Conservation (phyloP, 2,888 invertebrate genomes). For the Ophioninae sp. region DNA sequence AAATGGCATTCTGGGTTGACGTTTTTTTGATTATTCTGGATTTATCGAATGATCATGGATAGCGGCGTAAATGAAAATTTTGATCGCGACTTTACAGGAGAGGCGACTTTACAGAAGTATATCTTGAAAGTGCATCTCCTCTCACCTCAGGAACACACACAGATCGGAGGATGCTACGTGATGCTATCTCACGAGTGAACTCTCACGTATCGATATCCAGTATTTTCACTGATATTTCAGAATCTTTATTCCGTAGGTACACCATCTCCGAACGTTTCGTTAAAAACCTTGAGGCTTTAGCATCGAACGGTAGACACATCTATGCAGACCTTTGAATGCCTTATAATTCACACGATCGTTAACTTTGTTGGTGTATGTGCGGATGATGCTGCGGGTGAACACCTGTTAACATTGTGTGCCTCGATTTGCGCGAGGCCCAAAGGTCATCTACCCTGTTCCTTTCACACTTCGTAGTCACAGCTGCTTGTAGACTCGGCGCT, state of each 20-base stretch:
- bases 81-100: constrained; percentile 9
- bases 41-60: no score
- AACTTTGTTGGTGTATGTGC: not conserved
- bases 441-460: constrained; percentile 25
- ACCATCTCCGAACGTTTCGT: not conserved
- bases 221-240: constrained; percentile 3
- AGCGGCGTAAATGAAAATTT: not conserved
- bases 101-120: not conserved
- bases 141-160: constrained; percentile 10
- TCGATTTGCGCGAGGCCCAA: not conserved
- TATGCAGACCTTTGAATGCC: not conserved
- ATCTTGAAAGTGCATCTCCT: constrained; percentile 21
- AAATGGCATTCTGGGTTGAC: no score
- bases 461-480: not conserved
- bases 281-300: not conserved
- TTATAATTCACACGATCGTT: not conserved
- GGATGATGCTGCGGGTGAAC: not conserved
- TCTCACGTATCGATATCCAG: constrained; percentile 5
- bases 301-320: not conserved
- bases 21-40: no score
- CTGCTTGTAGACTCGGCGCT: not conserved
- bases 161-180: not conserved
- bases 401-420: not conserved
- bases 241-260: not conserved
- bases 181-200: constrained; percentile 16